A percentile compares a stretch with the other conserved stretches of the same genome.
Conservation (phyloP, 2,888 invertebrate species). For the Cryptus armator region DNA sequence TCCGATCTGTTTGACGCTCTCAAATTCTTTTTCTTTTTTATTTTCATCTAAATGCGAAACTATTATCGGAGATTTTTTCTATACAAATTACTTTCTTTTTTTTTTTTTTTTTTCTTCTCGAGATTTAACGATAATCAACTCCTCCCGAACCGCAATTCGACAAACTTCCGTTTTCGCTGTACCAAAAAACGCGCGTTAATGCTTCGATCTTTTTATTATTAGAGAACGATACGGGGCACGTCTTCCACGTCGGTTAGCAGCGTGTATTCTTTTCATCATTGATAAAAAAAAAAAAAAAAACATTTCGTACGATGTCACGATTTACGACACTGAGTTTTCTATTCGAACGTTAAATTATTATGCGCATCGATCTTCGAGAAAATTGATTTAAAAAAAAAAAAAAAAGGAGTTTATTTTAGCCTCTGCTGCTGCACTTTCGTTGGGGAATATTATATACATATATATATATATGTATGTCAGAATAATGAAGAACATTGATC, state of each 20-base stretch:
- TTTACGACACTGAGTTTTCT: background rate
- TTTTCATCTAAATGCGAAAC: background rate
- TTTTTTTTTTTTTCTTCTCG: slow-evolving; percentile 13
- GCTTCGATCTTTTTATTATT: background rate
- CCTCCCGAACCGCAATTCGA: background rate
- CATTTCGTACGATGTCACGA: no score
- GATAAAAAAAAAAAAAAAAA: no score
- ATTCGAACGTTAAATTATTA: slow-evolving; percentile 24
- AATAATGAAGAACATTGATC: slow-evolving; percentile 13
- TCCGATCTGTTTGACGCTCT: background rate
- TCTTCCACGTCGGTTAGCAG: slow-evolving; percentile 49
- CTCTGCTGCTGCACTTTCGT: background rate
- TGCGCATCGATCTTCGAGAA: slow-evolving; percentile 15
- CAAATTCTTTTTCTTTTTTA: background rate
- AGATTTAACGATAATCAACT: slow-evolving; percentile 1
- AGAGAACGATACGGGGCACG: background rate
- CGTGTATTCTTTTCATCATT: slow-evolving; percentile 8
- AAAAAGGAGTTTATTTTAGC: background rate
- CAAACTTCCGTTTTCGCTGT: slow-evolving; percentile 28
- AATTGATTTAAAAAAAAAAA: slow-evolving; percentile 23
- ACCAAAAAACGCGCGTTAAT: background rate
- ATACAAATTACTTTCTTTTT: background rate
- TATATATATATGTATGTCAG: background rate
- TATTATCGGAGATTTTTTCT: background rate
- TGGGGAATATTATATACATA: background rate